phyloP scores from a whole-genome alignment of 2,888 invertebrate genomes.

The Cetonia aurata region DNA sequence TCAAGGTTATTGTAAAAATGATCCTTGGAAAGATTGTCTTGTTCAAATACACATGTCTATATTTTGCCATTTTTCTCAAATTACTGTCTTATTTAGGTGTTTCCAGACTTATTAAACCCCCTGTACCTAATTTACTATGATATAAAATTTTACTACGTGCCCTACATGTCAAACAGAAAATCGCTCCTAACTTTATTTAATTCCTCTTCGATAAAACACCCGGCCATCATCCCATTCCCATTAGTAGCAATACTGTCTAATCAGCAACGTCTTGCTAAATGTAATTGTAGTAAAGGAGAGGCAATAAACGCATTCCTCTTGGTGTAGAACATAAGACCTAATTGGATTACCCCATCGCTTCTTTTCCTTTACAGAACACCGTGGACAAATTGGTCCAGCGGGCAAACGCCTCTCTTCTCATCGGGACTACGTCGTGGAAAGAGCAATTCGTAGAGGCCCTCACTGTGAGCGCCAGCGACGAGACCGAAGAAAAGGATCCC shows the following conservation, averaged over 20 bases:
- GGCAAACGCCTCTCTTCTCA: constrained; percentile 93
- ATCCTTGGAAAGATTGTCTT: no score
- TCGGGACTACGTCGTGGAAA: constrained; percentile 98
- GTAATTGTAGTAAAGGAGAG: constrained; percentile 3
- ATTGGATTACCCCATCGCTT: no score
- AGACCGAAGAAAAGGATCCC: constrained; percentile 76
- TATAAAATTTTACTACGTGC: no score
- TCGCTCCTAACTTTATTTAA: no score
- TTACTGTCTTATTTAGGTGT: no score
- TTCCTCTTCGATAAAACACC: no score
- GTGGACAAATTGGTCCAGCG: constrained; percentile 98
- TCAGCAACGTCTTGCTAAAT: not conserved
- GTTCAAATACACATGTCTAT: no score
- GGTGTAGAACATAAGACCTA: not conserved
- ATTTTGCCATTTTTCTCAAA: no score
- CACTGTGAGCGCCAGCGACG: constrained; percentile 90
- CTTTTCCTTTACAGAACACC: constrained; percentile 80
- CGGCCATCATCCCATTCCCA: not conserved
- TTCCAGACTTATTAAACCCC: no score
- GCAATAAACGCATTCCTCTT: not conserved
- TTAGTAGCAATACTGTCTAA: not conserved
- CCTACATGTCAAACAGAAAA: no score
- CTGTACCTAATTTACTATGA: no score
- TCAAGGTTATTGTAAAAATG: no score
- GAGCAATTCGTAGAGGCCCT: constrained; percentile 98